phyloP scores from a whole-genome alignment of 2,113 vertebrate genomes.

The Maylandia zebra region DNA sequence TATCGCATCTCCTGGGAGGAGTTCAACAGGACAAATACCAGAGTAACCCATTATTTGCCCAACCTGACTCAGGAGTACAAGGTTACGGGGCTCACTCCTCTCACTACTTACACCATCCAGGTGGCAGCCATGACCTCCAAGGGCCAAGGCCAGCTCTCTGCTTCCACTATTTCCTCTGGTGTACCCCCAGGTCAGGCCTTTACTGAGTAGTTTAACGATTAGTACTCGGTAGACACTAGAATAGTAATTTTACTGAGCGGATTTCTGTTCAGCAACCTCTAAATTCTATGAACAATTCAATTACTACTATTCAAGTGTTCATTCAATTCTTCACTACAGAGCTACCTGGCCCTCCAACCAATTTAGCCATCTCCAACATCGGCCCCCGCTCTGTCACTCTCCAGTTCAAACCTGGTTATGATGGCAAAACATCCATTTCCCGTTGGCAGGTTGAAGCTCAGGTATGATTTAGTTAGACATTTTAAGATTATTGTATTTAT shows the following conservation, averaged over 20 bases:
- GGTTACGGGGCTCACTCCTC: conserved; percentile 91
- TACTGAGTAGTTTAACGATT: not conserved
- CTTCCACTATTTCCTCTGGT: conserved; percentile 96
- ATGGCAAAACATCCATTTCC: conserved; percentile 97
- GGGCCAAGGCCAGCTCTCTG: conserved; percentile 88
- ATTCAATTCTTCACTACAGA: conserved; percentile 65
- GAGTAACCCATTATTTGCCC: conserved; percentile 93
- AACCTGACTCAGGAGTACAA: conserved; percentile 93
- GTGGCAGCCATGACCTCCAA: conserved; percentile 96
- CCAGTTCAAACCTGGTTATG: conserved; percentile 92
- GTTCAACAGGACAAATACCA: conserved; percentile 94
- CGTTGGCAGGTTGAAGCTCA: conserved; percentile 94
- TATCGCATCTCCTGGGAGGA: conserved; percentile 99
- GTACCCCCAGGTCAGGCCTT: conserved; percentile 87
- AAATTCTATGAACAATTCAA: not conserved
- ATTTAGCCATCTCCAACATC: conserved; percentile 94
- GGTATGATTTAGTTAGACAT: conserved; percentile 61
- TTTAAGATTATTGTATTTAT: not conserved
- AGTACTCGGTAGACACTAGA: not conserved
- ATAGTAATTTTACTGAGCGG: not conserved
- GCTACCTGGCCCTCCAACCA: conserved; percentile 89
- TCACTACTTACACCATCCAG: conserved; percentile 98
- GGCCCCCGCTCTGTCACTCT: conserved; percentile 87
- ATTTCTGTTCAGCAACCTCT: not conserved
- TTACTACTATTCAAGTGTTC: not conserved